These are phyloP conservation scores for Monodelphis domestica DNA, from an alignment of 2,797 vertebrate species.

Conservation along the genomic window DNA sequence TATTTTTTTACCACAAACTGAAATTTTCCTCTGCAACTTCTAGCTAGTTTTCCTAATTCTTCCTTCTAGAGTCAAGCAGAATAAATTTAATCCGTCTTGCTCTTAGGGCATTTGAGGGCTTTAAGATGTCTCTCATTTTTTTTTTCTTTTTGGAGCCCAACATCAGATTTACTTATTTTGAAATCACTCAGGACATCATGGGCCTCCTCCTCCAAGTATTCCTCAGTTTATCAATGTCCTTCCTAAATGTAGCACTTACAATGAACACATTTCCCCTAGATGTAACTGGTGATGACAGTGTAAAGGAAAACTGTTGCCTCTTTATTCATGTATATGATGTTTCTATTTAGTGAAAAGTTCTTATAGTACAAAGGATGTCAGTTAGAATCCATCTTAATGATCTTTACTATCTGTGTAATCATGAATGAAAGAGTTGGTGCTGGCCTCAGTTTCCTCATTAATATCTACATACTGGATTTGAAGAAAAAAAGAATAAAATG, in stretches of 20 bases:
- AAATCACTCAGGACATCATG: not conserved
- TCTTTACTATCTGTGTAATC: not conserved
- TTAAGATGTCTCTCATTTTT: not conserved
- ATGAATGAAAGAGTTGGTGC: not conserved
- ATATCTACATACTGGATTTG: not conserved
- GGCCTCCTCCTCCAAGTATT: not conserved
- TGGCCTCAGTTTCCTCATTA: not conserved
- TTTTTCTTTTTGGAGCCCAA: not conserved
- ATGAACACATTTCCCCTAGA: not conserved
- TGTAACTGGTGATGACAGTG: not conserved
- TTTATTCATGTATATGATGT: not conserved
- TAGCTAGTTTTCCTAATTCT: not conserved
- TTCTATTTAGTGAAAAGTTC: not conserved
- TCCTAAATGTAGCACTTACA: no score
- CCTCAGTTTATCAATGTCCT: not conserved
- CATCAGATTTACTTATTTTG: not conserved
- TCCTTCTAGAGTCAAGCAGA: not conserved
- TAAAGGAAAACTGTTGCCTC: not conserved
- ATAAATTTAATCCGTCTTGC: not conserved
- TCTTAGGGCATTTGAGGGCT: not conserved
- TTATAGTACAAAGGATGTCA: not conserved
- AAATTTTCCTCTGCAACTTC: not conserved
- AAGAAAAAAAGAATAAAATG: not conserved
- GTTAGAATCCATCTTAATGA: not conserved
- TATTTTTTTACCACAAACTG: not conserved